Evolutionary conservation across 2,113 vertebrate genomes (phyloP), one percentile per base, ranked within the genome.

Genomic region (Sardina pilchardus): DNA sequence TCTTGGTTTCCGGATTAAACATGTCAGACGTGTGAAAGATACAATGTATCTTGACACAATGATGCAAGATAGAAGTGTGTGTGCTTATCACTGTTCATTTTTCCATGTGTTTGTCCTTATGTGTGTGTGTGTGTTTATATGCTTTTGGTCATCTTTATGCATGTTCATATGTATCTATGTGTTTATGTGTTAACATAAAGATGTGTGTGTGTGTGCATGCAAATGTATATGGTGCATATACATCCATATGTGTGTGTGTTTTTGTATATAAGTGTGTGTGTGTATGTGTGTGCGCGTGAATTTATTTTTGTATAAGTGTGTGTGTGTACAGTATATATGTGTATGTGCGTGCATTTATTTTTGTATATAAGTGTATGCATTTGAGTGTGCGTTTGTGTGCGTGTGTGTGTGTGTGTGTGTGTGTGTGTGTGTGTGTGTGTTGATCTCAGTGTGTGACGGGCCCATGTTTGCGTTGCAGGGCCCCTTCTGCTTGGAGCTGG

Each of bases 381-480:
- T 19, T 63, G 56, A n/a, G 19, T n/a, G 56, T n/a, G 56, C 7
- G 56, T 63, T 0, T 63, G 56, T 63, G 21, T 63, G 19, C n/a
- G 21, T 63, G 56, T 63, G 56, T 63, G 59, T 26, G 24, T 63
- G 24, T n/a, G 59, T 63, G 59, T 63, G 56, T 63, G 56, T 63
- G 56, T 24, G 56, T 24, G 59, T n/a, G 59, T n/a, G 56, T 6
- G 21, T 91, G 84, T 89, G 91, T 92, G 92, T 92, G 89, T 88
- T 93, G 92, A 92, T 94, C 94, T 93, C 94, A 95, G 91, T 94
- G 93, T 94, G 94, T 95, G 95, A 95, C 94, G 92, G 92, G 85
- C 6, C 93, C 94, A 89, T 96, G 93, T 96, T 95, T 96, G 93
- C 95, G 93, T 95, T 96, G 90, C 95, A 96, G 95, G 94, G 94